A percentile compares a stretch with the other conserved stretches of the same genome.
These are phyloP conservation scores for Microtus montanus DNA, from an alignment of 2,113 vertebrate species.

Conservation along the genomic window DNA sequence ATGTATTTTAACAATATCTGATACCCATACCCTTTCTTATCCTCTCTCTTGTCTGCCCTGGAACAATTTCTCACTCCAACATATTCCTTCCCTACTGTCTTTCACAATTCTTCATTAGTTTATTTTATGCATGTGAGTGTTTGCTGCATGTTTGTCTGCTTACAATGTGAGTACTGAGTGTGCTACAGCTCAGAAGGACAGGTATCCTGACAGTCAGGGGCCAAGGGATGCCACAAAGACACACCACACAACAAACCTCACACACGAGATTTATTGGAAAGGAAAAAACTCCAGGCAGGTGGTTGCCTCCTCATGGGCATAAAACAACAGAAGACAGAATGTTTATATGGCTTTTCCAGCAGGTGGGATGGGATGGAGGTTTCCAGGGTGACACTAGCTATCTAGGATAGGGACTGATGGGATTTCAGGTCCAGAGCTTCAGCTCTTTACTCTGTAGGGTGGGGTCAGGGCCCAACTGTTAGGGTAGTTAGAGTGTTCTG, in stretches of 20 bases:
- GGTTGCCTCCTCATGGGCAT: background rate
- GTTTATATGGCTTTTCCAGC: background rate
- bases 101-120: background rate
- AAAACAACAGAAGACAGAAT: background rate
- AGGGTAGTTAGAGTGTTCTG: background rate
- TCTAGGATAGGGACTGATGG: background rate
- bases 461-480: background rate
- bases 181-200: background rate
- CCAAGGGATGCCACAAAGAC: background rate
- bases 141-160: background rate
- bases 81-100: too few species aligned
- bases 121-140: background rate
- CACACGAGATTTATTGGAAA: background rate
- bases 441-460: background rate
- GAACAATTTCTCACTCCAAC: background rate
- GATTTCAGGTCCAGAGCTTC: background rate
- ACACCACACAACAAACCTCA: background rate
- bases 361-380: background rate
- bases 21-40: background rate
- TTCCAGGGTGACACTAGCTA: background rate
- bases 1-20: background rate
- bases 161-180: background rate
- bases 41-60: too few species aligned
- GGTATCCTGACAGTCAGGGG: background rate
- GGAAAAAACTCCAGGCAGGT: background rate